Percentiles rank a stretch among this genome's conserved stretches.
phyloP scores from a whole-genome alignment of 2,797 vertebrate genomes.

The Avahi laniger region DNA sequence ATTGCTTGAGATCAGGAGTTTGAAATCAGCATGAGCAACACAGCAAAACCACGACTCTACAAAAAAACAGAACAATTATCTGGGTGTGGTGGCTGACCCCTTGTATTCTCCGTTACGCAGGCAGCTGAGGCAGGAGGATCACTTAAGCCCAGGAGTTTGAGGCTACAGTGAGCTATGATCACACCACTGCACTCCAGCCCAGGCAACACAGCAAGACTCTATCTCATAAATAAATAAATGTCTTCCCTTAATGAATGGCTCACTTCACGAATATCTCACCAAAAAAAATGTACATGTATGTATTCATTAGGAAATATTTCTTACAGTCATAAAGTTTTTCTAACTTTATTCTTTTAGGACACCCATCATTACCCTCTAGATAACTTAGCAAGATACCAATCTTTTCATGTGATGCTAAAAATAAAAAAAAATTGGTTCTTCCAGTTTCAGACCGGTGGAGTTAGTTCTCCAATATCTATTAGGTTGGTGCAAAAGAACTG shows the following conservation, averaged over 20 bases:
- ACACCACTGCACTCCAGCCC: neutral
- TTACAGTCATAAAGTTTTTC: neutral
- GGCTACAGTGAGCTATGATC: neutral
- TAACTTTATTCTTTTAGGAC: neutral
- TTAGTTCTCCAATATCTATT: neutral
- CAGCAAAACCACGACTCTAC: neutral
- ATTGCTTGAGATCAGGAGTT: neutral
- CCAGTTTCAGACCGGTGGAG: neutral
- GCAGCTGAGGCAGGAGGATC: neutral
- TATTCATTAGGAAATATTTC: conserved; percentile 5
- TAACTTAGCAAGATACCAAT: neutral
- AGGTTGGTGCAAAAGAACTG: too few relatives aligned
- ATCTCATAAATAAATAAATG: neutral
- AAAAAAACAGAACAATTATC: neutral
- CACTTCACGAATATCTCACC: neutral
- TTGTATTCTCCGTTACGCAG: neutral
- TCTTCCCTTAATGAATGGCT: too few relatives aligned
- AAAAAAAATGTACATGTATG: neutral
- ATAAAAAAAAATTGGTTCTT: neutral
- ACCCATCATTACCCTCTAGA: neutral
- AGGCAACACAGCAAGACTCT: neutral
- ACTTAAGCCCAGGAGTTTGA: neutral
- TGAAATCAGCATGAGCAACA: neutral
- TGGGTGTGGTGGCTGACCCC: neutral
- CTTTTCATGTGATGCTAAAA: neutral